Percentiles rank a stretch among this genome's conserved stretches.
phyloP scores from a whole-genome alignment of 2,888 invertebrate species.

The Odontomyia ornata region DNA sequence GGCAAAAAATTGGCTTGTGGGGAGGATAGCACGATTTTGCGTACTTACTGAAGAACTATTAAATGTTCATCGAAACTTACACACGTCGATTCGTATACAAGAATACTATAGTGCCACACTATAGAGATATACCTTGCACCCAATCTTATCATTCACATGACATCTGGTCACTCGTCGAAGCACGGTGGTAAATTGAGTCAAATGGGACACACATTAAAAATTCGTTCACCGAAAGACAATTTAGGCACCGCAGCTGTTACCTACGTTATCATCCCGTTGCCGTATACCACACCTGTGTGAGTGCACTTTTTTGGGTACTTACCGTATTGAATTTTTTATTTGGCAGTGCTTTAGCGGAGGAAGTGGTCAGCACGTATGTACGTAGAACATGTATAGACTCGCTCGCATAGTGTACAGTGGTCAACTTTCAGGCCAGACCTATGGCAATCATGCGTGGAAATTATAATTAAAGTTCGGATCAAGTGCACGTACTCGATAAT shows the following conservation, averaged over 20 bases:
- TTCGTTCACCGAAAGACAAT: slow-evolving; percentile 25
- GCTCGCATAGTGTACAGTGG: no score
- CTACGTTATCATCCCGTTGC: background rate
- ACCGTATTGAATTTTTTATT: slow-evolving; percentile 1
- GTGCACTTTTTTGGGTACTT: slow-evolving; percentile 10
- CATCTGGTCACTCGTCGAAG: slow-evolving; percentile 1
- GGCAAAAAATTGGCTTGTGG: background rate
- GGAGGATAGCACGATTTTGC: background rate
- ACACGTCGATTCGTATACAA: background rate
- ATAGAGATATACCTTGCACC: no score
- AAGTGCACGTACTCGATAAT: slow-evolving; percentile 1
- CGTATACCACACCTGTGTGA: background rate
- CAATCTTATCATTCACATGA: background rate
- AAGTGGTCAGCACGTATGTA: background rate
- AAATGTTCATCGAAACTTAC: background rate
- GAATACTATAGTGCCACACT: no score
- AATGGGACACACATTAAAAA: slow-evolving; percentile 22
- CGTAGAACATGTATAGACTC: background rate
- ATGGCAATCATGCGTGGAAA: background rate
- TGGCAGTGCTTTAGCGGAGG: background rate
- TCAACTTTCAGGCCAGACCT: background rate
- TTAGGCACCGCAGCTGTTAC: slow-evolving; percentile 39
- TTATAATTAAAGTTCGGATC: background rate
- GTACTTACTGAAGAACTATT: slow-evolving; percentile 1
- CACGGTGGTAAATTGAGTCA: slow-evolving; percentile 1